Evolutionary conservation across 2,888 invertebrate genomes (phyloP).

Genomic region (Spialia ferax): DNA sequence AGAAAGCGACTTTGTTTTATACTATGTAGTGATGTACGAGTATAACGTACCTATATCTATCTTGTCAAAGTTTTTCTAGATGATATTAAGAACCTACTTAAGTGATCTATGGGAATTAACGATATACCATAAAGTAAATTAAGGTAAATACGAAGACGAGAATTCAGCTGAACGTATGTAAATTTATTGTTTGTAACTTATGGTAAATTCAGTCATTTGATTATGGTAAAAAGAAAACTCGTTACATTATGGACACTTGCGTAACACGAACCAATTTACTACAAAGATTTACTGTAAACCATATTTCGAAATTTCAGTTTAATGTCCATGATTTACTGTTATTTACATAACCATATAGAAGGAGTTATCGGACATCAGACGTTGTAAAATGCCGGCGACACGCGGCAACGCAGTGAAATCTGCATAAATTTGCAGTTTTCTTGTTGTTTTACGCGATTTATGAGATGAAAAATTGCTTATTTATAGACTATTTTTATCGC

Average conservation of each 20-base stretch:
- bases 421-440: constrained; percentile 82
- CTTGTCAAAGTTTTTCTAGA: no score
- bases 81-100: no score
- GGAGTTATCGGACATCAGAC: constrained; percentile 57
- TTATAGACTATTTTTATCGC: constrained; percentile 64
- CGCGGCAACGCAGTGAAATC: constrained; percentile 70
- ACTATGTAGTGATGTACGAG: no score
- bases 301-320: constrained; percentile 23
- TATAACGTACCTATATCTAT: no score
- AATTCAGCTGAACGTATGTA: no score
- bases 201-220: no score
- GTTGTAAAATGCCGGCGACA: constrained; percentile 58
- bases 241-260: not conserved
- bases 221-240: not conserved
- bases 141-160: no score
- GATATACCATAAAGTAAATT: no score
- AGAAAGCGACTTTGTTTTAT: no score
- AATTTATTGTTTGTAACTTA: no score
- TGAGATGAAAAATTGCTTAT: constrained; percentile 76
- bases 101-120: no score
- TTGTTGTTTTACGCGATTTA: constrained; percentile 65
- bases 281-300: constrained; percentile 18
- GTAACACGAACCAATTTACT: constrained; percentile 11
- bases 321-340: constrained; percentile 36
- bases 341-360: constrained; percentile 67